phyloP scores from a whole-genome alignment of 2,797 vertebrate species.

The Paramormyrops hopkinsi region DNA sequence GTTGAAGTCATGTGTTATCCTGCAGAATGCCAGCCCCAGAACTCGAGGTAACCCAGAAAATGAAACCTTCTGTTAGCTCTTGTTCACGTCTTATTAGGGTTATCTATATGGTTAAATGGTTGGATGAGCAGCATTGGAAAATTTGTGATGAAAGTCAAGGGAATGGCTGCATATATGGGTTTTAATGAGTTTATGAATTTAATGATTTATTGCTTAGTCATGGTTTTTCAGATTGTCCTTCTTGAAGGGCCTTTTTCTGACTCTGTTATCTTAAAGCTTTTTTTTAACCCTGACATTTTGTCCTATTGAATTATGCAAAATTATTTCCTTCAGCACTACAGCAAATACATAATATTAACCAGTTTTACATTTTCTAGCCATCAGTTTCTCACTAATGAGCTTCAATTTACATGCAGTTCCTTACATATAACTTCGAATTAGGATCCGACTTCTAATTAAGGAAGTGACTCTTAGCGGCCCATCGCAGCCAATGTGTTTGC shows the following conservation, averaged over 20 bases:
- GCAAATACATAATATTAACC: neutral
- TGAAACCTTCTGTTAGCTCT: neutral
- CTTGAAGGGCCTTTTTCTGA: neutral
- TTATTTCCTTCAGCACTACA: neutral
- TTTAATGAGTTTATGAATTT: neutral
- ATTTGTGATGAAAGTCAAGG: neutral
- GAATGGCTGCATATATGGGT: neutral
- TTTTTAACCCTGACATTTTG: neutral
- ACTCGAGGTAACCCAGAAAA: neutral
- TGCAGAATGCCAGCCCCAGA: neutral
- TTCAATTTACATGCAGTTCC: neutral
- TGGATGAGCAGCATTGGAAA: neutral
- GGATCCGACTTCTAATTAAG: neutral
- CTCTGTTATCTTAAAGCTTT: neutral
- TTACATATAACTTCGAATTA: neutral
- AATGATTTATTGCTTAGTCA: neutral
- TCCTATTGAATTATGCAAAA: neutral
- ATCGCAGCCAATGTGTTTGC: neutral
- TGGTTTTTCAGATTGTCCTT: neutral
- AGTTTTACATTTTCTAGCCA: neutral
- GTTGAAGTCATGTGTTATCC: neutral
- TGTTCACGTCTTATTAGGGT: neutral
- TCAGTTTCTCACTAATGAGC: neutral
- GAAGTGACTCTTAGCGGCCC: neutral
- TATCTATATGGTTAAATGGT: neutral